Evolutionary conservation across 37 sponge, comb jelly and placozoan genomes (phyloP).

Genomic region (Aphrocallistes beatrix): DNA sequence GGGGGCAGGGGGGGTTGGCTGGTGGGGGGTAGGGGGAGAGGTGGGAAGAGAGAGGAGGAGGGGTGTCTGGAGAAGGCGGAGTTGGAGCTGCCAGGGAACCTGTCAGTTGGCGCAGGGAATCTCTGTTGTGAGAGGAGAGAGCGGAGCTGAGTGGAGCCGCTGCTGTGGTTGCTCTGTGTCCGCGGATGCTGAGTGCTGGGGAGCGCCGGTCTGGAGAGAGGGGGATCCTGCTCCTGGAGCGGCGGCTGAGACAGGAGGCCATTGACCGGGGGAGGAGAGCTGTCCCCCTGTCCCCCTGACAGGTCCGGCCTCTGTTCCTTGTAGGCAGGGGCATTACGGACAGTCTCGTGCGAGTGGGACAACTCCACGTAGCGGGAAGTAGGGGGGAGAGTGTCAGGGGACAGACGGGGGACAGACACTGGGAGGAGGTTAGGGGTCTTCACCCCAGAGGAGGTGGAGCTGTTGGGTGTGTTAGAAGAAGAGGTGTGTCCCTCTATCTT

Average conservation of each 20-base stretch:
- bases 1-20: background rate
- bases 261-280: too few species aligned
- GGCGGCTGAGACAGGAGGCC: too few species aligned
- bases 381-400: background rate
- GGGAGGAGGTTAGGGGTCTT: background rate
- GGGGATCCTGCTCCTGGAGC: too few species aligned
- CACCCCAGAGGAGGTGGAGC: background rate
- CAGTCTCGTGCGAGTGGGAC: slow-evolving; percentile 9
- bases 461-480: background rate
- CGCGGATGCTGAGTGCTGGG: too few species aligned
- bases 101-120: background rate
- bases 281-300: too few species aligned
- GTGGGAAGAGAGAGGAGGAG: background rate
- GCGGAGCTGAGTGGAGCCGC: background rate
- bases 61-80: background rate
- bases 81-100: background rate
- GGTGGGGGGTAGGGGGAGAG: background rate
- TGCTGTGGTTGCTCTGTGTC: too few species aligned
- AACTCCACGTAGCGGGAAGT: background rate
- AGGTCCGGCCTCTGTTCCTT: too few species aligned
- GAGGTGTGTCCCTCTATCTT: background rate
- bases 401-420: background rate
- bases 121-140: background rate
- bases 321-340: background rate
- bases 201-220: too few species aligned